Conservation (phyloP, 2,888 invertebrate genomes). For the Oxystoma pomonae region DNA sequence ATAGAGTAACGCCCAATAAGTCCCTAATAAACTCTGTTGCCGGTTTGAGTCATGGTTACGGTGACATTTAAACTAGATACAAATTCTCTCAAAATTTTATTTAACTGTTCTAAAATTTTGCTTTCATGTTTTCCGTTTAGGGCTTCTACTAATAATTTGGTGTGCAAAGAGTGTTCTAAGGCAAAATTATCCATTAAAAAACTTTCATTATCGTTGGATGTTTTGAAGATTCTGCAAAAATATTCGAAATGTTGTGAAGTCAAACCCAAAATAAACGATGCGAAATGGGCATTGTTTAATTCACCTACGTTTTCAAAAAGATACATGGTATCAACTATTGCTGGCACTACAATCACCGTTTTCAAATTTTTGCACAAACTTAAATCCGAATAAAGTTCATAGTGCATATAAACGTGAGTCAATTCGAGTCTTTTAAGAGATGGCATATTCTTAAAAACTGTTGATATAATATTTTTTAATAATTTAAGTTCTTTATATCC, state of each 20-base stretch:
- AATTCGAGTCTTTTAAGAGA: not conserved
- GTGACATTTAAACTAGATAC: not conserved
- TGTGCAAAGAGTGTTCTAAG: not conserved
- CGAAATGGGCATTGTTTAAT: not conserved
- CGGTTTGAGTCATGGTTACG: too few species aligned
- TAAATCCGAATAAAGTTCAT: not conserved
- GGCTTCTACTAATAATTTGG: not conserved
- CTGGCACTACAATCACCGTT: constrained; percentile 5
- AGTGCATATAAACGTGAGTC: not conserved
- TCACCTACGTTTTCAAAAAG: not conserved
- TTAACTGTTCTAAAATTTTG: not conserved
- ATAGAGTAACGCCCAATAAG: too few species aligned
- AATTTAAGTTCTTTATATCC: not conserved
- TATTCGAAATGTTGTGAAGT: not conserved
- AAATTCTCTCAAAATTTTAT: not conserved
- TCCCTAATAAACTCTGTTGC: too few species aligned
- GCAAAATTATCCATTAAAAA: not conserved
- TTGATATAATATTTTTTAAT: not conserved
- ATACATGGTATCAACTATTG: constrained; percentile 12
- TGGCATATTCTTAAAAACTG: not conserved
- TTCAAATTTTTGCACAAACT: constrained; percentile 3
- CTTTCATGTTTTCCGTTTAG: not conserved
- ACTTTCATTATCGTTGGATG: not conserved
- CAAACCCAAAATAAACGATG: not conserved
- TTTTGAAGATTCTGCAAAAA: not conserved